Percentiles rank a stretch among this genome's conserved stretches.
Conservation (phyloP, 2,113 vertebrate genomes). For the Bujurquina vittata region DNA sequence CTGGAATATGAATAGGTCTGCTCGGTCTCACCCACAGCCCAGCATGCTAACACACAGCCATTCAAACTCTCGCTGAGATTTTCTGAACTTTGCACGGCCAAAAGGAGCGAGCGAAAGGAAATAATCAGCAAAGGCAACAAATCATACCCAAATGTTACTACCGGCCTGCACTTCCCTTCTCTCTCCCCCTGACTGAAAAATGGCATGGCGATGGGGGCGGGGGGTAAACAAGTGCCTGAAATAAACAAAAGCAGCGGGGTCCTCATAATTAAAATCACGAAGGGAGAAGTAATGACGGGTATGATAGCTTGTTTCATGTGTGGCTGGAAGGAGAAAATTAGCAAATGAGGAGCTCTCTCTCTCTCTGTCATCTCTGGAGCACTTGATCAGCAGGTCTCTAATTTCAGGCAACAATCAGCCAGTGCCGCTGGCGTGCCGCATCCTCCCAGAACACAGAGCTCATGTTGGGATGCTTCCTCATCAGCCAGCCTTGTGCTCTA, state of each 20-base stretch:
- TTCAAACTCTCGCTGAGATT: neutral
- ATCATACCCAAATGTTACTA: neutral
- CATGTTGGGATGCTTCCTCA: conserved; percentile 41
- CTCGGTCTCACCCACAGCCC: neutral
- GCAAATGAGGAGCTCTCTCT: conserved; percentile 16
- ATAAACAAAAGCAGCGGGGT: conserved; percentile 50
- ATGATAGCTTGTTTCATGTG: conserved; percentile 33
- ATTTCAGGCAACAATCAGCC: conserved; percentile 55
- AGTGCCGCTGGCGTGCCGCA: neutral
- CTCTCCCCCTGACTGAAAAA: neutral
- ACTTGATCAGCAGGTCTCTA: conserved; percentile 44
- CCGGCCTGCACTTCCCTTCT: neutral
- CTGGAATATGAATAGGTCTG: neutral
- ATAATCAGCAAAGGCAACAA: neutral
- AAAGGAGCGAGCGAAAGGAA: neutral
- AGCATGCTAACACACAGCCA: neutral
- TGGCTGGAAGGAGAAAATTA: conserved; percentile 27
- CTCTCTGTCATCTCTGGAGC: neutral
- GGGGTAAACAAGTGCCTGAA: conserved; percentile 32
- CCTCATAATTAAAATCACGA: conserved; percentile 58
- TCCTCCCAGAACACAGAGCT: conserved; percentile 24
- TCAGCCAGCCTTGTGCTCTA: conserved; percentile 15
- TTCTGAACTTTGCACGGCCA: neutral
- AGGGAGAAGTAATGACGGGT: conserved; percentile 12
- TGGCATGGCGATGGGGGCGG: neutral